Evolutionary conservation across 2,888 invertebrate genomes (phyloP), one percentile per base, ranked within the genome.

Genomic region (Monoplex corrugatus): DNA sequence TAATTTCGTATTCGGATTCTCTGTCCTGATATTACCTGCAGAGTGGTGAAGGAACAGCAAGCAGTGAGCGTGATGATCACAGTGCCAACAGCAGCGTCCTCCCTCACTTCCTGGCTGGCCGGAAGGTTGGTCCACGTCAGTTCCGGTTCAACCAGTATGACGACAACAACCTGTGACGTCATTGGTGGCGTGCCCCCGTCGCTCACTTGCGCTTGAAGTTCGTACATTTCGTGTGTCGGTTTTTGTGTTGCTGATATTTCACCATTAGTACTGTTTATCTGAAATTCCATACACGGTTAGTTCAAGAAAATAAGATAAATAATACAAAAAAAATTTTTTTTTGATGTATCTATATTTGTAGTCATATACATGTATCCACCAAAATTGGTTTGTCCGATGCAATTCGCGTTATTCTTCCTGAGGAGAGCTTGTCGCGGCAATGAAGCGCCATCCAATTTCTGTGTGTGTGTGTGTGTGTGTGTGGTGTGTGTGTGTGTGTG

Each of bases 261-360:
- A 28, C 93, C 93, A 2, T 90, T 90, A n/a, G 89, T 83, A 1
- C 84, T 38, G 89, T 93, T 91, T 19, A 93, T 90, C 38, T 80
- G 85, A 8, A n/a, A n/a, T n/a, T n/a, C n/a, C n/a, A n/a, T n/a
- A n/a, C n/a, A n/a, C n/a, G n/a, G n/a, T n/a, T n/a, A n/a, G n/a
- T n/a, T n/a, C n/a, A n/a, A n/a, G n/a, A n/a, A n/a, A n/a, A n/a
- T n/a, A n/a, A n/a, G n/a, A n/a, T n/a, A n/a, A n/a, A n/a, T n/a
- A n/a, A n/a, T n/a, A n/a, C n/a, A n/a, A n/a, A n/a, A n/a, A n/a
- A n/a, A n/a, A n/a, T n/a, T n/a, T n/a, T n/a, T n/a, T n/a, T n/a
- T n/a, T n/a, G n/a, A n/a, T n/a, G n/a, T n/a, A n/a, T n/a, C n/a
- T n/a, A n/a, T n/a, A n/a, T n/a, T n/a, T n/a, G n/a, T n/a, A n/a